phyloP scores from a whole-genome alignment of 2,797 vertebrate species.

The Eurystomus glaucurus region DNA sequence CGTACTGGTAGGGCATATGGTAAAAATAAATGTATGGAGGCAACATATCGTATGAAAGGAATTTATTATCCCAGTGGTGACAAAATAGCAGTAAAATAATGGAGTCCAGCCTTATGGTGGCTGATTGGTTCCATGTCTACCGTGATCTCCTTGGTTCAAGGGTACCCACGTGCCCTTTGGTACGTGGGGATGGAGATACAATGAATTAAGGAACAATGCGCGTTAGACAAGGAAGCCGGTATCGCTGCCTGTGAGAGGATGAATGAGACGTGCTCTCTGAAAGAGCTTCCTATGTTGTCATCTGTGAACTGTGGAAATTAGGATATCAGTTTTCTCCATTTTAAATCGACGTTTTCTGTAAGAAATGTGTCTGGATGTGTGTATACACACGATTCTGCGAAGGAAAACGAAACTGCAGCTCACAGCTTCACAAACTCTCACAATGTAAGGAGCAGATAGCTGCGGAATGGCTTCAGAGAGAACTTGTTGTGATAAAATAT shows the following conservation, averaged over 20 bases:
- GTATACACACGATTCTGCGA: background rate
- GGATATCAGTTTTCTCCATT: background rate
- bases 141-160: background rate
- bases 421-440: background rate
- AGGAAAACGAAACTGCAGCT: background rate
- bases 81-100: background rate
- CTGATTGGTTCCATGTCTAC: background rate
- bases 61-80: background rate
- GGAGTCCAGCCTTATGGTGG: background rate
- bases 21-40: background rate
- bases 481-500: background rate
- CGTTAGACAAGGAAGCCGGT: background rate
- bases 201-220: background rate
- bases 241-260: background rate
- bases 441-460: background rate
- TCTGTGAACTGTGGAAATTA: background rate
- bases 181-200: too few species aligned
- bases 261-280: background rate
- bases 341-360: background rate
- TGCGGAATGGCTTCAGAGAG: background rate
- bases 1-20: fast-evolving
- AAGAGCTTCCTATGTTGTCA: background rate
- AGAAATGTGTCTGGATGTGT: background rate
- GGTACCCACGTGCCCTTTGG: fast-evolving
- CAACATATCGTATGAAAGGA: background rate